Conservation (phyloP, 2,888 invertebrate species). For the Tetranychus truncatus region DNA sequence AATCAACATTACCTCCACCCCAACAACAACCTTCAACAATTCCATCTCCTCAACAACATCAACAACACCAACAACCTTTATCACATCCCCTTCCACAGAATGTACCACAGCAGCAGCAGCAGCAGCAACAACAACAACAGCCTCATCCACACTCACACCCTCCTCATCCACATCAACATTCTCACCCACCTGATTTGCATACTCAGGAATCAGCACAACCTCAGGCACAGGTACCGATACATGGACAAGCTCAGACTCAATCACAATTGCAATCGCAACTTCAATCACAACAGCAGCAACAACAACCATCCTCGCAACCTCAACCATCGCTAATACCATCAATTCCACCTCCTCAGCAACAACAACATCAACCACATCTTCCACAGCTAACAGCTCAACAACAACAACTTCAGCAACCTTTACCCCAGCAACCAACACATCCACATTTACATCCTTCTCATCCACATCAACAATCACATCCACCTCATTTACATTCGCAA, state of each 20-base stretch:
- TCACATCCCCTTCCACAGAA: neutral
- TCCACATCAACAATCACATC: conserved; percentile 21
- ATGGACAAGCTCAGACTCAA: neutral
- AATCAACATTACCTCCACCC: neutral
- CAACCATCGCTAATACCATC: neutral
- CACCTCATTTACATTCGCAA: conserved; percentile 22
- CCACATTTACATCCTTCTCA: neutral
- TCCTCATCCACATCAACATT: neutral
- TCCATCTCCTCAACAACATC: neutral
- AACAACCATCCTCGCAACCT: neutral
- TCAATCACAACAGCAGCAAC: neutral
- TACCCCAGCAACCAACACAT: neutral
- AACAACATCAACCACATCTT: conserved; percentile 22
- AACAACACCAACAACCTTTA: neutral
- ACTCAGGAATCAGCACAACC: no score
- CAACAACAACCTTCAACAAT: neutral
- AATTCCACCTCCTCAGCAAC: neutral
- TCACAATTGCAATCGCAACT: neutral
- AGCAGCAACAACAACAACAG: neutral
- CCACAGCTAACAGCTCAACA: conserved; percentile 22
- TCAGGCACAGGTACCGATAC: neutral
- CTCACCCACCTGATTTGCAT: neutral
- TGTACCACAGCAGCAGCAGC: neutral
- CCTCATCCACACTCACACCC: neutral
- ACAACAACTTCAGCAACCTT: neutral